These are phyloP conservation scores for Physella acuta DNA, from an alignment of 1,140 invertebrate genomes.

Conservation along the genomic window DNA sequence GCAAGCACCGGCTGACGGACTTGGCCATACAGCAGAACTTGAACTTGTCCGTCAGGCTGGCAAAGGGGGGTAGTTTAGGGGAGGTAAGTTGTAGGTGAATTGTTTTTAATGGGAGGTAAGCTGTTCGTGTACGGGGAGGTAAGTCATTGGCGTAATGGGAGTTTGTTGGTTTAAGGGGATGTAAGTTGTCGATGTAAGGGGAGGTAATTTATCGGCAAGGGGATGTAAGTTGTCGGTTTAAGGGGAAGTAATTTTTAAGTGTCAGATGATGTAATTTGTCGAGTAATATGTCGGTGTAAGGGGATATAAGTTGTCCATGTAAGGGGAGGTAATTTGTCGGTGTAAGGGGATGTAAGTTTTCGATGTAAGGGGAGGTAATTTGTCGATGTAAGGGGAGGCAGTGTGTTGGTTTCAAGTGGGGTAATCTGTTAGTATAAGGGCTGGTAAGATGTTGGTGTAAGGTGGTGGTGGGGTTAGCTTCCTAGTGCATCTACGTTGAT, in stretches of 20 bases:
- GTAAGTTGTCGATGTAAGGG: not conserved
- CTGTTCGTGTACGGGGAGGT: not conserved
- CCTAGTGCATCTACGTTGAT: no score
- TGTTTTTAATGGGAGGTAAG: not conserved
- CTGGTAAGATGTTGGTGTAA: no score
- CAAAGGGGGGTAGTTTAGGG: not conserved
- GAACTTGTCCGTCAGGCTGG: conserved; percentile 62
- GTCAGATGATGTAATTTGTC: not conserved
- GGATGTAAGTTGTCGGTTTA: not conserved
- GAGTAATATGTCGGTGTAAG: not conserved
- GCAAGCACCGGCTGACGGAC: conserved; percentile 57
- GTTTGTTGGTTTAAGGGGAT: not conserved
- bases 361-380: not conserved
- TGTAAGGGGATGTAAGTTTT: not conserved
- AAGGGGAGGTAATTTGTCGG: not conserved
- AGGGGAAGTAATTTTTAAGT: not conserved
- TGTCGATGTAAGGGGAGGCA: not conserved
- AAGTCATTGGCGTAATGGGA: not conserved
- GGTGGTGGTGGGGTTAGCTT: no score
- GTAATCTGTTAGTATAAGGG: no score
- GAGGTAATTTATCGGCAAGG: not conserved
- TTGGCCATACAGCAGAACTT: conserved; percentile 64
- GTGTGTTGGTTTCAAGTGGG: no score
- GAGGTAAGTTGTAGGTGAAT: not conserved
- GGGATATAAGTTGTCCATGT: not conserved